Percentiles rank a stretch among this genome's conserved stretches.
phyloP scores from a whole-genome alignment of 2,113 vertebrate genomes.

The Cyrtonyx montezumae region DNA sequence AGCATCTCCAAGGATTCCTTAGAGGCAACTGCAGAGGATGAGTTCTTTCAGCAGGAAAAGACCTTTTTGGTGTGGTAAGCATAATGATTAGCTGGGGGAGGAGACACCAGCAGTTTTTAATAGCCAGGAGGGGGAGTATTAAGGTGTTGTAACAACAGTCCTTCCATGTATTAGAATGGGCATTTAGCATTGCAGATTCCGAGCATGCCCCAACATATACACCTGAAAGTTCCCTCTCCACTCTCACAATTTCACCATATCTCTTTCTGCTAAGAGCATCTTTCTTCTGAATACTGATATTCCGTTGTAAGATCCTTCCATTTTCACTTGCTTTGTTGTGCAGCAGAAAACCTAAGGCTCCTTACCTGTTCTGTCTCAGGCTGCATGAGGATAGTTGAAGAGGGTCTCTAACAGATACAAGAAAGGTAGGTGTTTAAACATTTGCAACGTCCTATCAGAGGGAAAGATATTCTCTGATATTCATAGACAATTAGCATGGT shows the following conservation, averaged over 20 bases:
- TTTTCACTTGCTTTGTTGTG: neutral
- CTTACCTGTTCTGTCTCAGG: neutral
- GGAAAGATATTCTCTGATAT: neutral
- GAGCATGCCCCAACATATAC: neutral
- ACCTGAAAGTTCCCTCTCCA: neutral
- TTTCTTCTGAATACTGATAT: neutral
- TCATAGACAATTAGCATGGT: neutral
- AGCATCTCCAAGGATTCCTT: neutral
- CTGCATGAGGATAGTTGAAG: fast-evolving
- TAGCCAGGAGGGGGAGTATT: neutral
- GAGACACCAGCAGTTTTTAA: neutral
- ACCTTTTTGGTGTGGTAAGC: neutral
- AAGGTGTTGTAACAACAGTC: neutral
- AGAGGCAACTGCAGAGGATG: neutral
- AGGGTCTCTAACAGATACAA: neutral
- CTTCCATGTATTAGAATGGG: neutral
- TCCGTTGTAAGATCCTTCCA: neutral
- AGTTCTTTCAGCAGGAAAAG: neutral
- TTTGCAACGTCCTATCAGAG: neutral
- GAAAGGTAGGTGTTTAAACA: neutral
- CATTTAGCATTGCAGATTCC: neutral
- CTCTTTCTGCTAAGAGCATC: neutral
- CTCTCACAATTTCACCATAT: neutral
- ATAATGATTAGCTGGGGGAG: neutral
- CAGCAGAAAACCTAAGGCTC: neutral